These are phyloP conservation scores for Aphidoletes aphidimyza DNA, from an alignment of 2,888 invertebrate genomes.

Conservation along the genomic window DNA sequence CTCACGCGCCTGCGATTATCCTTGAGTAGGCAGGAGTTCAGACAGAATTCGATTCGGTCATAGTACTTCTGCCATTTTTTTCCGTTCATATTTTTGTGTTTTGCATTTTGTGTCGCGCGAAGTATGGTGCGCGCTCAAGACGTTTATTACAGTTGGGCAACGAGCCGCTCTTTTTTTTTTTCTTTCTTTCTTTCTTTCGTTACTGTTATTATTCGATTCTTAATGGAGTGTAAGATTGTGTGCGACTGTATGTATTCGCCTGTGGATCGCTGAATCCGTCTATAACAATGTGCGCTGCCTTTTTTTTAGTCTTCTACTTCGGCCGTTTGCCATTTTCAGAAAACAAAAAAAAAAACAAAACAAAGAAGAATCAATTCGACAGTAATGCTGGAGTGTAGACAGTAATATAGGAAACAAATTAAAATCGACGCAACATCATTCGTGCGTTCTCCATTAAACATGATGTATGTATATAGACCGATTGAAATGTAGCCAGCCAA, in stretches of 20 bases:
- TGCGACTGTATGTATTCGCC: no score
- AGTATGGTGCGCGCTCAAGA: no score
- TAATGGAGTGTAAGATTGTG: no score
- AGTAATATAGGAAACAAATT: slow-evolving; percentile 50
- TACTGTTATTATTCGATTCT: neutral
- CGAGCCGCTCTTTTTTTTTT: no score
- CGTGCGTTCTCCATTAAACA: slow-evolving; percentile 43
- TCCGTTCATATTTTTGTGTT: no score
- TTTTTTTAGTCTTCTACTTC: neutral
- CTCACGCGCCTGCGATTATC: no score
- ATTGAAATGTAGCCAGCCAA: slow-evolving; percentile 42
- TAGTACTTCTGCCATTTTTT: neutral
- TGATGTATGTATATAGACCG: slow-evolving; percentile 36
- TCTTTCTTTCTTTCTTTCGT: neutral
- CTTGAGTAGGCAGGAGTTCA: neutral
- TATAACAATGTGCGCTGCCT: neutral
- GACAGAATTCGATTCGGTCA: neutral
- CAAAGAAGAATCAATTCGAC: slow-evolving; percentile 26
- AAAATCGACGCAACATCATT: slow-evolving; percentile 44
- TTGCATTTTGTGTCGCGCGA: no score
- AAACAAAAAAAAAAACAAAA: neutral
- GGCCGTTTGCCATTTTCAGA: neutral
- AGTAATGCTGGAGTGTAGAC: slow-evolving; percentile 29
- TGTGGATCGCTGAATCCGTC: no score
- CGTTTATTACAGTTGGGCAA: no score